Base-by-base conservation (phyloP, 2,888 invertebrate genomes). In the Netelia virgata region DNA sequence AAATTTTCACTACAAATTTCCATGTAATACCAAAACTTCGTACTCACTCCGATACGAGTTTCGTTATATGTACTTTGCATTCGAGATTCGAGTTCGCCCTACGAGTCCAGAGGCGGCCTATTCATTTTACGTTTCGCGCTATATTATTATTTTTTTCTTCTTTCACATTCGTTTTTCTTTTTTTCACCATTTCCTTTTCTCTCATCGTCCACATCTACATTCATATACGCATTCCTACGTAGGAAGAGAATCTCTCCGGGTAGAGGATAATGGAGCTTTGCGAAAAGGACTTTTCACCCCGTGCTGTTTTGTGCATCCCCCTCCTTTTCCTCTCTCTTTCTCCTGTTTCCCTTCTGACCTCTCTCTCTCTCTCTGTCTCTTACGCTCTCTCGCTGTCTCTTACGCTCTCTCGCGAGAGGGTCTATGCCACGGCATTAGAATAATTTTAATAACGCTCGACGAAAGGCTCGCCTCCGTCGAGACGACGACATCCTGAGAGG, bases 381-480 rank as follows among this genome's bases (percentile, higher is more conserved):
- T n/a, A n/a, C n/a, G n/a, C 1, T 28, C 55, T 55, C 50, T 68
- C 68, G 36, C n/a, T 69, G 9, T 28, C 69, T n/a, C 53, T 18
- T 70, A n/a, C 23, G 53, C 50, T 53, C 69, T 57, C 82, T 16
- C 59, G 23, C 47, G 14, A 11, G 20, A 23, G 53, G 23, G 28
- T 16, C 68, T 74, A 80, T 82, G 77, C 53, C 74, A 74, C 74
- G 78, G 75, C 86, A 90, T 91, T 90, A 88, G 89, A 91, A 91
- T 91, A 91, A 91, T 91, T 91, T 91, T 90, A 91, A 92, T 92
- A 90, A 91, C 90, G 89, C 88, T 84, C 88, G 85, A 78, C 75
- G 72, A 16, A 50, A 69, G 80, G 82, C 82, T 63, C 55, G 76
- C 47, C 68, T 6, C 84, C 77, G 69, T 69, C 76, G 64, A 66